These are phyloP conservation scores for Petroica traversi DNA, from an alignment of 2,113 vertebrate genomes.

Conservation along the genomic window DNA sequence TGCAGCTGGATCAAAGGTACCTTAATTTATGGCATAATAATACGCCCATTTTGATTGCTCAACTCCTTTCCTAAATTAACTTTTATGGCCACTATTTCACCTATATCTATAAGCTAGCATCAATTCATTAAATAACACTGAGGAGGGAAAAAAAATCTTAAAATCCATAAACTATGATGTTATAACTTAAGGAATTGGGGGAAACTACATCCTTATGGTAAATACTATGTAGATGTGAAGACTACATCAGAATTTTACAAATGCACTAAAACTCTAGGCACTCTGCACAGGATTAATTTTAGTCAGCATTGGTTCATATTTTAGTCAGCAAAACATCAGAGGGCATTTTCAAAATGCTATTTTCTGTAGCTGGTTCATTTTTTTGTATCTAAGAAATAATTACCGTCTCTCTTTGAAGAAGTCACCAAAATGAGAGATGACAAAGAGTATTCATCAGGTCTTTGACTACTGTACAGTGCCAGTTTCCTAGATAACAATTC, in stretches of 20 bases:
- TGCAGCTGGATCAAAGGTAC: not conserved
- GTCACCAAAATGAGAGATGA: not conserved
- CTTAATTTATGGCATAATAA: not conserved
- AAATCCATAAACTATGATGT: not conserved
- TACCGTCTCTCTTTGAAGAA: not conserved
- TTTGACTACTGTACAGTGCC: not conserved
- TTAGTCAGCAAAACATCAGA: conserved; percentile 32
- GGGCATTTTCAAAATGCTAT: conserved; percentile 5
- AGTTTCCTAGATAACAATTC: not conserved
- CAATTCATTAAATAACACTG: not conserved
- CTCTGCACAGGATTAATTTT: not conserved
- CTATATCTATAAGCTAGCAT: not conserved
- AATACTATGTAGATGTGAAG: not conserved
- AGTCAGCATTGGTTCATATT: not conserved
- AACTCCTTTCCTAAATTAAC: not conserved
- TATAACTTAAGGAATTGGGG: not conserved
- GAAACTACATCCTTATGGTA: not conserved
- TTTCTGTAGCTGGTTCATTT: not conserved
- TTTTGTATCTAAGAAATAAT: not conserved
- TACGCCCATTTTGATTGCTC: not conserved
- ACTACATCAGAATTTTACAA: not conserved
- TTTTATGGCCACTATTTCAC: not conserved
- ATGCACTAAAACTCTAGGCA: not conserved
- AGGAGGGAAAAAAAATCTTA: not conserved
- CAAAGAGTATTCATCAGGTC: not conserved